These are phyloP conservation scores for Pachycephus smyrnensis DNA, from an alignment of 2,888 invertebrate genomes.

Conservation along the genomic window DNA sequence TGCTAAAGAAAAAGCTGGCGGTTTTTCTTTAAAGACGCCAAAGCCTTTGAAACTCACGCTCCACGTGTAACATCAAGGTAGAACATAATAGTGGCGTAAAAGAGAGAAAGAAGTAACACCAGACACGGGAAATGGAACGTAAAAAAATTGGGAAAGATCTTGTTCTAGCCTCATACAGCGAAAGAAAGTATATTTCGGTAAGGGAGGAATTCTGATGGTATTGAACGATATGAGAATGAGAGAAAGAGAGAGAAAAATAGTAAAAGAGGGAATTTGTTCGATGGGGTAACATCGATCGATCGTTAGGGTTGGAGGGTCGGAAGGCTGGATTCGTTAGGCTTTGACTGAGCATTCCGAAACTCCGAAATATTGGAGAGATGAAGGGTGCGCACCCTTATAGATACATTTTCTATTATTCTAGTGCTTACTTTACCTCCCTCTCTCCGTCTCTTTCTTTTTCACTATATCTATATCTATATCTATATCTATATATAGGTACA, in stretches of 20 bases:
- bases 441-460: background rate
- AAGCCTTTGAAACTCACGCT: too few species aligned
- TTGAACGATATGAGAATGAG: background rate
- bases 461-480: too few species aligned
- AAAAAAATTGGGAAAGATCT: background rate
- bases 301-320: background rate
- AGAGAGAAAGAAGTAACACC: background rate
- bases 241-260: background rate
- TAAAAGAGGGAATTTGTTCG: background rate
- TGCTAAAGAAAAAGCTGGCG: background rate
- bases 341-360: background rate
- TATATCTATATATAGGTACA: too few species aligned
- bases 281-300: background rate
- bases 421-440: background rate
- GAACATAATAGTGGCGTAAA: background rate
- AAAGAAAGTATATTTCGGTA: background rate
- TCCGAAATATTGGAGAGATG: background rate
- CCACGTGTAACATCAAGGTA: background rate
- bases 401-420: background rate
- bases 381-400: background rate
- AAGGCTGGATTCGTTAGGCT: background rate
- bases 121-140: background rate
- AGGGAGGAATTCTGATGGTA: background rate
- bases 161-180: background rate
- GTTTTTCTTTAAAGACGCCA: too few species aligned